Evolutionary conservation across 1,140 invertebrate genomes (phyloP).

Genomic region (Belonocnema kinseyi): DNA sequence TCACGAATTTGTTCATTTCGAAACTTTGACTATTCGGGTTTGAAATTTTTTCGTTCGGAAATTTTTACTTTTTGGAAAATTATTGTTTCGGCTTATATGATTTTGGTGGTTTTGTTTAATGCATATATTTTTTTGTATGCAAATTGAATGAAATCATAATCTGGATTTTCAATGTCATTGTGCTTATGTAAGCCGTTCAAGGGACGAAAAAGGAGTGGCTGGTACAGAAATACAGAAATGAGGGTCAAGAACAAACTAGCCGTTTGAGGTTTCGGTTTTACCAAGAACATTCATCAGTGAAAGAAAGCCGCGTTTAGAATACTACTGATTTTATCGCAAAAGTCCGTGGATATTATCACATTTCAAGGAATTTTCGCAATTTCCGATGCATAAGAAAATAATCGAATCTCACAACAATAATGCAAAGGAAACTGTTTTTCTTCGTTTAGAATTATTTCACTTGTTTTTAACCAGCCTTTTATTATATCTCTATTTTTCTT

Average conservation of each 20-base stretch:
- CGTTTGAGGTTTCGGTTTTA: slow-evolving; percentile 24
- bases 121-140: no score
- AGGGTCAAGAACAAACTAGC: slow-evolving; percentile 25
- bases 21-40: no score
- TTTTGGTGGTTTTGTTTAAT: no score
- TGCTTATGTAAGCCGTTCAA: neutral
- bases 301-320: neutral
- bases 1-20: no score
- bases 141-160: neutral
- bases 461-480: no score
- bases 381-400: neutral
- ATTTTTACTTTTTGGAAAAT: no score
- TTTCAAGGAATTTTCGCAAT: slow-evolving; percentile 10
- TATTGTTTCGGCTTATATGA: no score
- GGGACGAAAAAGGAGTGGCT: slow-evolving; percentile 1
- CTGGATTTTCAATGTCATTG: neutral
- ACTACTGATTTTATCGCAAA: neutral
- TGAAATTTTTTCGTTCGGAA: no score
- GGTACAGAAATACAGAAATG: slow-evolving; percentile 3
- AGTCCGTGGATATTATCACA: slow-evolving; percentile 13
- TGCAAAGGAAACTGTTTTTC: neutral
- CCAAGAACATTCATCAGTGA: slow-evolving; percentile 15
- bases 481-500: no score
- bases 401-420: neutral
- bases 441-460: neutral